Percentiles rank a stretch among this genome's conserved stretches.
These are phyloP conservation scores for Daktulosphaira vitifoliae DNA, from an alignment of 1,140 invertebrate species.

Conservation along the genomic window DNA sequence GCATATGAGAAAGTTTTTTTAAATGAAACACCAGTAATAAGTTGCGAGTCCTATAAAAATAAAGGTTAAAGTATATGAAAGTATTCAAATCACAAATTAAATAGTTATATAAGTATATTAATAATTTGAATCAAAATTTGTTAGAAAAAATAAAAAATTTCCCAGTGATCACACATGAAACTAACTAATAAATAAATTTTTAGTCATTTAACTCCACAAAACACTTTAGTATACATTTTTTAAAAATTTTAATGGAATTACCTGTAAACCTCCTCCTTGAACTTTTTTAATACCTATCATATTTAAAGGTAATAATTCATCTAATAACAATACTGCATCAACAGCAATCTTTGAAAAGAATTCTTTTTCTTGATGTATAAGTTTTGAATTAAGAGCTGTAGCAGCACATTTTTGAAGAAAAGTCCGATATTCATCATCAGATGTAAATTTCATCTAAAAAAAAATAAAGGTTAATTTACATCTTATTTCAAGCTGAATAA, in stretches of 20 bases:
- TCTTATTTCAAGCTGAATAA: background rate
- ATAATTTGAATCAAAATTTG: no score
- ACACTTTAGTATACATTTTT: no score
- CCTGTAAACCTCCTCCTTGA: conserved; percentile 83
- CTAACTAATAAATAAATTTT: no score
- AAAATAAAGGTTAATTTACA: background rate
- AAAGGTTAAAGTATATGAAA: conserved; percentile 19
- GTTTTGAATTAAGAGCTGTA: conserved; percentile 92
- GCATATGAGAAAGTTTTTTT: conserved; percentile 99
- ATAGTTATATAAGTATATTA: no score
- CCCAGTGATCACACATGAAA: no score
- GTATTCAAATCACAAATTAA: background rate
- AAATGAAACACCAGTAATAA: conserved; percentile 93
- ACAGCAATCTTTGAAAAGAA: conserved; percentile 98
- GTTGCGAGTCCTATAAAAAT: conserved; percentile 63
- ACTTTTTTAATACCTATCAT: conserved; percentile 99
- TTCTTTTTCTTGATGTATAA: conserved; percentile 89
- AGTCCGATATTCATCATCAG: conserved; percentile 54
- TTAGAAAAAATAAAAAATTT: no score
- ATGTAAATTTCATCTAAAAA: conserved; percentile 53
- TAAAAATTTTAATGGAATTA: no score
- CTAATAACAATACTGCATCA: conserved; percentile 87
- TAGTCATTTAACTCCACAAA: no score
- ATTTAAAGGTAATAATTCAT: conserved; percentile 88
- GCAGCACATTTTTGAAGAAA: conserved; percentile 89